phyloP scores from a whole-genome alignment of 2,797 vertebrate genomes.

The Mormyrops attenuatus region DNA sequence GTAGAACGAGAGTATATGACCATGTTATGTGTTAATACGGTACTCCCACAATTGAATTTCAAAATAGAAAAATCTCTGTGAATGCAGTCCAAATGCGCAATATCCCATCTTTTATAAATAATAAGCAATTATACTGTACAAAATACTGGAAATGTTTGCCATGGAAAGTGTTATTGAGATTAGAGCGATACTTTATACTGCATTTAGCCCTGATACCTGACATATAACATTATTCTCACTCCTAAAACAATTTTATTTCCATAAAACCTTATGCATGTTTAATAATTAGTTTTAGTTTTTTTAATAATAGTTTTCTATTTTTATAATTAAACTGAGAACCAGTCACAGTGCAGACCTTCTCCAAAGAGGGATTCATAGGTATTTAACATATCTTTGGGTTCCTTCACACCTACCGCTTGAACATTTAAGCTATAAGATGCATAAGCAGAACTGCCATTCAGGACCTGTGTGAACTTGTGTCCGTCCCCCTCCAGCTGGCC shows the following conservation, averaged over 20 bases:
- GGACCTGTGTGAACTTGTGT: constrained; percentile 8
- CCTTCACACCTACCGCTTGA: not conserved
- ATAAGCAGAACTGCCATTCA: not conserved
- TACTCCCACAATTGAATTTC: not conserved
- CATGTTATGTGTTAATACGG: not conserved
- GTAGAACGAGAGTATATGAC: not conserved
- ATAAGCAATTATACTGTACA: not conserved
- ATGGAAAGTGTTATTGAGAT: not conserved
- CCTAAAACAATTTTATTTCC: not conserved
- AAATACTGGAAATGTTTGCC: not conserved
- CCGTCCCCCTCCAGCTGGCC: constrained; percentile 51
- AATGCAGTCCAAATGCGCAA: not conserved
- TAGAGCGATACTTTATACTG: not conserved
- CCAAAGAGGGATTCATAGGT: not conserved
- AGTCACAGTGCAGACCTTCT: not conserved
- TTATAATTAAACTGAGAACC: not conserved
- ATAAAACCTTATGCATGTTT: not conserved
- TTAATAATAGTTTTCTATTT: not conserved
- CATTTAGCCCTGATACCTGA: not conserved
- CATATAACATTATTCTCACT: not conserved
- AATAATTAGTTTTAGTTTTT: not conserved
- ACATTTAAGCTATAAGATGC: not conserved
- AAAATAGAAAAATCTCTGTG: not conserved
- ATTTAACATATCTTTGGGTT: not conserved
- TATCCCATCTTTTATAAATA: not conserved